Evolutionary conservation across 1,140 invertebrate species (phyloP).

Genomic region (Phymastichus coffea): DNA sequence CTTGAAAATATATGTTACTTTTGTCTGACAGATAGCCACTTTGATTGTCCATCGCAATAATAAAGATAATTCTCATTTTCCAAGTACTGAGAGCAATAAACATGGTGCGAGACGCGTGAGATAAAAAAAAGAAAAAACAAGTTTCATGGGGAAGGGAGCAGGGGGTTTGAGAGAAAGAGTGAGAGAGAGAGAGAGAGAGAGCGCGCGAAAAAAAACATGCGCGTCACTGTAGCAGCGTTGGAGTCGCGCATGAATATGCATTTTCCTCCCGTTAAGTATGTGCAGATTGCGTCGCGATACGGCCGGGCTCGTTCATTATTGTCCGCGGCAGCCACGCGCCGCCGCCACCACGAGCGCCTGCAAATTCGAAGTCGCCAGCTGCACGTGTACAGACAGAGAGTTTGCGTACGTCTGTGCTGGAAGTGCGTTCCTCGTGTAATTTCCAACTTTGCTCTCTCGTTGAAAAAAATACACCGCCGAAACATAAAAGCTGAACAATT

Average conservation of each 20-base stretch:
- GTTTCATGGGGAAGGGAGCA: too few species aligned
- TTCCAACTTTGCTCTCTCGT: too few species aligned
- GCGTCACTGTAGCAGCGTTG: constrained; percentile 43
- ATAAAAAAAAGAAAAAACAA: constrained; percentile 22
- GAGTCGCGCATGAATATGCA: constrained; percentile 54
- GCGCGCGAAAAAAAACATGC: constrained; percentile 33
- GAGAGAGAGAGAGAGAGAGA: not conserved
- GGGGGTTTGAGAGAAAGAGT: too few species aligned
- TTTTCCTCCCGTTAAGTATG: constrained; percentile 56
- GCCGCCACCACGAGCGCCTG: constrained; percentile 36
- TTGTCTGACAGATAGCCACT: too few species aligned
- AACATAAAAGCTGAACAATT: not conserved
- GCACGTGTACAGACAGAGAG: too few species aligned
- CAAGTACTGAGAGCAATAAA: not conserved
- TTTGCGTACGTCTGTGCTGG: too few species aligned
- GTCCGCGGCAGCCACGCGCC: constrained; percentile 47
- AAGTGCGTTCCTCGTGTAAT: too few species aligned
- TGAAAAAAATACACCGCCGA: too few species aligned
- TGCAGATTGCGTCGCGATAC: constrained; percentile 57
- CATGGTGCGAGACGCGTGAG: not conserved
- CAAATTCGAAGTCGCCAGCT: constrained; percentile 43
- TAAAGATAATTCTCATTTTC: constrained; percentile 29
- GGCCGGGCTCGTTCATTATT: constrained; percentile 55
- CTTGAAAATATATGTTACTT: too few species aligned
- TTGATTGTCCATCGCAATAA: constrained; percentile 14